These are phyloP conservation scores for Cheirogaleus major DNA, from an alignment of 2,797 vertebrate species.

Conservation along the genomic window DNA sequence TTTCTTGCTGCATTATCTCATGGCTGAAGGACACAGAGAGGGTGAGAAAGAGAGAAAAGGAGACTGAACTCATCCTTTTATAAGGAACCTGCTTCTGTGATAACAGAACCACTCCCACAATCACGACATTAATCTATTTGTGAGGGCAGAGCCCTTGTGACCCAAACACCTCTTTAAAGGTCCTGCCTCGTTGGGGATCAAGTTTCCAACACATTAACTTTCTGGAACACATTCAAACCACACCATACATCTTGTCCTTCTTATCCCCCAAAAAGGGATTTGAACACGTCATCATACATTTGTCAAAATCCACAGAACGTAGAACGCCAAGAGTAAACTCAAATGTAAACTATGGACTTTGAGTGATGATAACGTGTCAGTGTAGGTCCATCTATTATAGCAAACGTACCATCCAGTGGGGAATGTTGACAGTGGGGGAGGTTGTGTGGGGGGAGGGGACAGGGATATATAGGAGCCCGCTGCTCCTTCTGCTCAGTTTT, in stretches of 20 bases:
- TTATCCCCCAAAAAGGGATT: not conserved
- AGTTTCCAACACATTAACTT: not conserved
- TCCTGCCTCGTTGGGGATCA: not conserved
- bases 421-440: not conserved
- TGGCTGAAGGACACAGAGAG: not conserved
- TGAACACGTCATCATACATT: not conserved
- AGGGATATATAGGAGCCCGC: not conserved
- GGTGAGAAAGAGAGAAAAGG: not conserved
- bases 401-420: not conserved
- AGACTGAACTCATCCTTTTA: not conserved
- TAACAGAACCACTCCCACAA: not conserved
- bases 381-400: not conserved
- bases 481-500: not conserved
- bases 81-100: not conserved
- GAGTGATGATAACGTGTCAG: not conserved
- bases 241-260: not conserved
- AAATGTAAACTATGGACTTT: not conserved
- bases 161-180: not conserved
- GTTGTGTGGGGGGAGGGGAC: no score
- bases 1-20: not conserved
- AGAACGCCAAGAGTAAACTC: not conserved
- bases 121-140: not conserved
- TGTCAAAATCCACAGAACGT: not conserved
- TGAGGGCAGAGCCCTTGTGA: not conserved
- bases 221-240: not conserved